These are phyloP conservation scores for Silurus asotus DNA, from an alignment of 2,113 vertebrate species.

Conservation along the genomic window DNA sequence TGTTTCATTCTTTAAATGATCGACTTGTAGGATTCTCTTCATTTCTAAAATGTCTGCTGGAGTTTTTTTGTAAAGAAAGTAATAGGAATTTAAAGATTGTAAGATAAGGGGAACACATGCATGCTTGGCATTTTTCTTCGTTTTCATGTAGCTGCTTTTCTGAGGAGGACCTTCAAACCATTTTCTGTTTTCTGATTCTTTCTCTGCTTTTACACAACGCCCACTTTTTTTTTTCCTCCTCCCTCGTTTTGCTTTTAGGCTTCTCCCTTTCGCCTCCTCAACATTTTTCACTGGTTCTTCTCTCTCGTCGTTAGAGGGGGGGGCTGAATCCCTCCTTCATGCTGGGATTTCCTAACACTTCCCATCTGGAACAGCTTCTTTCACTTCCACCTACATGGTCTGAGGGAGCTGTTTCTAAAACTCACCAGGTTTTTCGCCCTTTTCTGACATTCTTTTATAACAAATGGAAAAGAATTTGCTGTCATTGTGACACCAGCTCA, in stretches of 20 bases:
- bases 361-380: slow-evolving; percentile 70
- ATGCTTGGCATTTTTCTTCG: not conserved
- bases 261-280: slow-evolving; percentile 57
- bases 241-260: not conserved
- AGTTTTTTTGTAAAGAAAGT: not conserved
- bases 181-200: not conserved
- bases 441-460: slow-evolving; percentile 43
- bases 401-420: slow-evolving; percentile 53
- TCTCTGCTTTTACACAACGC: slow-evolving; percentile 49
- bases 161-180: no score
- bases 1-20: not conserved
- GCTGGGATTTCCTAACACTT: slow-evolving; percentile 62
- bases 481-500: not conserved
- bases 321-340: slow-evolving; percentile 61
- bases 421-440: slow-evolving; percentile 57
- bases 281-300: slow-evolving; percentile 28
- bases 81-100: no score
- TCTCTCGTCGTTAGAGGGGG: slow-evolving; percentile 15
- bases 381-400: slow-evolving; percentile 52
- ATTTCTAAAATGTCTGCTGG: not conserved
- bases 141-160: not conserved
- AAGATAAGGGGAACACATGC: not conserved
- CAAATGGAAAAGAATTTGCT: slow-evolving; percentile 8
- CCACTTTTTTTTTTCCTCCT: not conserved
- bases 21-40: not conserved